Evolutionary conservation across 2,888 invertebrate genomes (phyloP), one percentile per base, ranked within the genome.

Genomic region (Nudaria mundana): DNA sequence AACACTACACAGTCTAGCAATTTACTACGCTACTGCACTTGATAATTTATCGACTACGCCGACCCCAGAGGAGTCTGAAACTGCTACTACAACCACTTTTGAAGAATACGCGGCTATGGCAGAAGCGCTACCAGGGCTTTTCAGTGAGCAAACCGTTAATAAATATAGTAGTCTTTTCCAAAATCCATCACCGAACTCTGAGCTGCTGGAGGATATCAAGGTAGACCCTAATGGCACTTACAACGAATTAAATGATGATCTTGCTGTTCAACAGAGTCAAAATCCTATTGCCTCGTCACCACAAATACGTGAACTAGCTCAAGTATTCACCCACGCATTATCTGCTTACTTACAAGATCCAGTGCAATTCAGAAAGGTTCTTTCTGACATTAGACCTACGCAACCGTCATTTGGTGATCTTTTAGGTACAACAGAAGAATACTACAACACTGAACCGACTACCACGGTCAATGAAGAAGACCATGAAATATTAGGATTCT

Each of bases 311-410:
- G 94, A 95, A 74, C 76, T 96, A 3, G 96, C 96, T 0, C 94
- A 94, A 76, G 94, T 96, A 3, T 96, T 96, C 61, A 95, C 95
- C 0, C 93, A 95, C 63, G 96, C 95, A 0, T 76, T 96, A 10
- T 94, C 94, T 1, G 94, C 94, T 0, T 96, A 96, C 56, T 83
- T 96, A 3, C 93, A 95, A 74, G 94, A 96, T 73, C 96, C 96
- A 1, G 92, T 93, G n/a, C 92, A 92, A 36, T 96, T 96, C 60
- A 92, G 94, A 52, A 93, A 92, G 64, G 93, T 93, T 12, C 74
- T 96, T 12, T 93, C 94, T 5, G 93, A 94, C 52, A 93, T 94
- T 1, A 89, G 95, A 63, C 96, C 96, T 0, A 95, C 95, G 0
- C 94, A 94, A 58, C 95, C 94, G 0, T 90, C 93, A 1, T 83